These are phyloP conservation scores for Ophion ellenae DNA, from an alignment of 2,888 invertebrate species.

Conservation along the genomic window DNA sequence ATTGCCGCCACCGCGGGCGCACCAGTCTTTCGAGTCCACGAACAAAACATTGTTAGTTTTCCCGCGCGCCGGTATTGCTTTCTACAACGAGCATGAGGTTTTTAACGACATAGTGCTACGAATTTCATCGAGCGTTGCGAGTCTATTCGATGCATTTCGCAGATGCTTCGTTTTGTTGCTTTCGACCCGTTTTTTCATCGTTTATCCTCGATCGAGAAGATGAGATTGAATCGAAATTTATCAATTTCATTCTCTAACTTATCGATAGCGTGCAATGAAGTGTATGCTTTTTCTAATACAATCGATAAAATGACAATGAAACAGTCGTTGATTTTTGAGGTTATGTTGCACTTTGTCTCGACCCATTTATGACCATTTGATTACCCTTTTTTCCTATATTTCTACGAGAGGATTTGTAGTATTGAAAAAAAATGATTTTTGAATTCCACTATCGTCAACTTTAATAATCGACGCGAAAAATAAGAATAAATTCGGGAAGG, in stretches of 20 bases:
- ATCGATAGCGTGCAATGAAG: neutral
- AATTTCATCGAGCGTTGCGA: neutral
- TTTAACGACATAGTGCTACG: neutral
- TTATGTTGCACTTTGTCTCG: neutral
- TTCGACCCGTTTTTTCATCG: neutral
- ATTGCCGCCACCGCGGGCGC: neutral
- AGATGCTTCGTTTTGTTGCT: neutral
- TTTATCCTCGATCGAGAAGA: neutral
- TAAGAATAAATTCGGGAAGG: no score
- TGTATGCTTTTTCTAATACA: neutral
- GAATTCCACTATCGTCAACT: no score
- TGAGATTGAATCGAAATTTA: no score
- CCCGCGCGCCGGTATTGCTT: constrained; percentile 5
- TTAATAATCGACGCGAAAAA: no score
- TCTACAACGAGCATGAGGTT: neutral
- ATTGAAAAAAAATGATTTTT: neutral
- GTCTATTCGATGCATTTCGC: neutral
- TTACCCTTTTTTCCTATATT: constrained; percentile 19
- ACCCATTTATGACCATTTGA: constrained; percentile 1
- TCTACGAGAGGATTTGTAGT: neutral
- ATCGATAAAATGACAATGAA: neutral
- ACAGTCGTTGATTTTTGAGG: neutral
- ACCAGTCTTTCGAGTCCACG: neutral
- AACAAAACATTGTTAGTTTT: neutral
- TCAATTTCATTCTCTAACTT: neutral